Evolutionary conservation across 2,888 invertebrate species (phyloP), one percentile per base, ranked within the genome.

Genomic region (Myopa testacea): DNA sequence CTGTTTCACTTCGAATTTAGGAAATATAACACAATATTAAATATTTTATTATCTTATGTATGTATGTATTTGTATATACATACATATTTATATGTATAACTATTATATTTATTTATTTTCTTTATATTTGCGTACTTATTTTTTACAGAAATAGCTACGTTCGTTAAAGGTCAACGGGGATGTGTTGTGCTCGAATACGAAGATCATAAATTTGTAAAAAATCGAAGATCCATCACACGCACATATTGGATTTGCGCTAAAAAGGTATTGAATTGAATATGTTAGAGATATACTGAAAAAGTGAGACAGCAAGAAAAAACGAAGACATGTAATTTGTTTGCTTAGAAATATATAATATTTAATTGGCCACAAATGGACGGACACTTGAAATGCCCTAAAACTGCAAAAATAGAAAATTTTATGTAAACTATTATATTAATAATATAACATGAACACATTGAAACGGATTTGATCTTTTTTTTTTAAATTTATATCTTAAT

Each of bases 201-300:
- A 7, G 84, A 87, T 60, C 87, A 86, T 75, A 87, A 86, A 77
- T 89, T 86, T 82, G 89, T 89, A 2, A 89, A 87, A 80, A 89
- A 89, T 84, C 87, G 89, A 26, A 83, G 85, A 79, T 88, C 89
- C 1, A 84, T 83, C 14, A 85, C 84, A 45, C 87, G 88, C 63
- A 89, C 88, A 4, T 89, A 89, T 81, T 89, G 89, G 89, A 88
- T 89, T 68, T 89, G 89, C 81, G 85, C 89, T 6, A 85, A 85
- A 78, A 89, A 89, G 85, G 89, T 88, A 69, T 81, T 81, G 77
- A 38, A 65, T n/a, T n/a, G n/a, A 26, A 26, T 26, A 26, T 26
- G 26, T 26, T 26, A 55, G 3, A 55, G 4, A 5, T n/a, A 55
- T 55, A 10, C 50, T 50, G 62, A 63, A 63, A 63, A 63, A 19